Conservation (phyloP, 2,888 invertebrate genomes). For the Lymantria monacha region DNA sequence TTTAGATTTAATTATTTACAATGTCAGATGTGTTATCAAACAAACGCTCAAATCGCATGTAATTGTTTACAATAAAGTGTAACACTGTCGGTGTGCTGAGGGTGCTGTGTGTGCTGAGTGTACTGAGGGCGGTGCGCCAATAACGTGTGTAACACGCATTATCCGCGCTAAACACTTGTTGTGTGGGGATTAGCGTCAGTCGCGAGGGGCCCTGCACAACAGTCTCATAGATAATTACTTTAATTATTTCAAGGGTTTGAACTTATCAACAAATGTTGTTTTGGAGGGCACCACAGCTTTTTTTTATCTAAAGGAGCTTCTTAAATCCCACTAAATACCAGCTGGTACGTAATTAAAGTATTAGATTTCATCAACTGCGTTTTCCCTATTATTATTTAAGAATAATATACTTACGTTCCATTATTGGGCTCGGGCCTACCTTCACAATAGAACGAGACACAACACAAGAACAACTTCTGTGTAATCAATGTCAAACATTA, state of each 20-base stretch:
- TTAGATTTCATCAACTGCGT: no score
- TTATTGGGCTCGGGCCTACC: no score
- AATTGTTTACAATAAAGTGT: slow-evolving; percentile 34
- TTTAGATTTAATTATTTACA: no score
- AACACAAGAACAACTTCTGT: no score
- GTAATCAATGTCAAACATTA: no score
- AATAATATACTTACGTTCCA: no score
- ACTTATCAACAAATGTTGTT: slow-evolving; percentile 17
- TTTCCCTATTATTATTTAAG: no score
- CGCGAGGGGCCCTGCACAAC: slow-evolving; percentile 15
- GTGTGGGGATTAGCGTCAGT: slow-evolving; percentile 31
- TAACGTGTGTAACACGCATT: slow-evolving; percentile 17
- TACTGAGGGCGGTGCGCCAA: no score
- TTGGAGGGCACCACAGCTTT: not conserved
- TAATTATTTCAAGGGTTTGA: slow-evolving; percentile 27
- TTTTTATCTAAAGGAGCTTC: no score
- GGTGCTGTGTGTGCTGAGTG: slow-evolving; percentile 21
- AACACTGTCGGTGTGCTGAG: slow-evolving; percentile 15
- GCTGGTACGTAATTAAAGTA: no score
- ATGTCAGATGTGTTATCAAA: not conserved
- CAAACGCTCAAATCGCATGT: slow-evolving; percentile 26
- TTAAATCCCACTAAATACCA: no score
- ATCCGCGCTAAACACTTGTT: slow-evolving; percentile 33
- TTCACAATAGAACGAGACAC: no score
- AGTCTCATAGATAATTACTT: slow-evolving; percentile 26